These are phyloP conservation scores for Grantiella picta DNA, from an alignment of 2,113 vertebrate species.

Conservation along the genomic window DNA sequence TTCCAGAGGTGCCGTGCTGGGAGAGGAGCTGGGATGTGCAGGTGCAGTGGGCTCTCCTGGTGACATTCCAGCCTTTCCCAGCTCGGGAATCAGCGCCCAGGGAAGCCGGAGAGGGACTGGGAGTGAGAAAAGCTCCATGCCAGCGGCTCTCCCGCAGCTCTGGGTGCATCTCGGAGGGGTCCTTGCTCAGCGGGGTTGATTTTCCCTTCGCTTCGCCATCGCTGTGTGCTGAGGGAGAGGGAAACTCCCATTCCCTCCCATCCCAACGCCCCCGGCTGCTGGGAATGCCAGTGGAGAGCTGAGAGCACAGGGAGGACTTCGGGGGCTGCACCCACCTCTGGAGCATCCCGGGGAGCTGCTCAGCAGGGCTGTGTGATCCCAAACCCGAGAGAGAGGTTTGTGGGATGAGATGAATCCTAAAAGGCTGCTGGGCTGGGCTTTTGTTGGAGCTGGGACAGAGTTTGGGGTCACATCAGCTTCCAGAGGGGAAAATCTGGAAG, in stretches of 20 bases:
- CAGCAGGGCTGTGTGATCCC: too few relatives aligned
- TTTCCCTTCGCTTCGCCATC: neutral
- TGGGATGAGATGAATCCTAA: neutral
- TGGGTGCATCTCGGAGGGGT: neutral
- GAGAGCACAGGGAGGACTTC: neutral
- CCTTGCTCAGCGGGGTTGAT: fast-evolving
- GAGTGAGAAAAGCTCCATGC: neutral
- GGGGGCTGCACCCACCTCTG: neutral
- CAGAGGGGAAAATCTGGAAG: too few relatives aligned
- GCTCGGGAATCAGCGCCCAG: neutral
- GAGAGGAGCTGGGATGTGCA: neutral
- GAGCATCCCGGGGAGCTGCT: neutral
- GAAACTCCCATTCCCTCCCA: neutral
- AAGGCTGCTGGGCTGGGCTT: neutral
- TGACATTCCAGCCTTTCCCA: neutral
- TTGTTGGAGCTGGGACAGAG: neutral
- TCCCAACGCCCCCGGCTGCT: neutral
- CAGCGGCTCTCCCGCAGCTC: neutral
- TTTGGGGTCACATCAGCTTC: too few relatives aligned
- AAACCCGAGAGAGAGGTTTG: neutral
- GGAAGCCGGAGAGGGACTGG: fast-evolving
- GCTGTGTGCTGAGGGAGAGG: fast-evolving
- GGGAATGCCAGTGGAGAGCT: neutral
- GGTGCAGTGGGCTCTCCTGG: fast-evolving
- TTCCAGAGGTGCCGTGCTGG: neutral